Evolutionary conservation across 92 coral and sea anemone genomes (phyloP), one percentile per base, ranked within the genome.

Genomic region (Siderastrea siderea): DNA sequence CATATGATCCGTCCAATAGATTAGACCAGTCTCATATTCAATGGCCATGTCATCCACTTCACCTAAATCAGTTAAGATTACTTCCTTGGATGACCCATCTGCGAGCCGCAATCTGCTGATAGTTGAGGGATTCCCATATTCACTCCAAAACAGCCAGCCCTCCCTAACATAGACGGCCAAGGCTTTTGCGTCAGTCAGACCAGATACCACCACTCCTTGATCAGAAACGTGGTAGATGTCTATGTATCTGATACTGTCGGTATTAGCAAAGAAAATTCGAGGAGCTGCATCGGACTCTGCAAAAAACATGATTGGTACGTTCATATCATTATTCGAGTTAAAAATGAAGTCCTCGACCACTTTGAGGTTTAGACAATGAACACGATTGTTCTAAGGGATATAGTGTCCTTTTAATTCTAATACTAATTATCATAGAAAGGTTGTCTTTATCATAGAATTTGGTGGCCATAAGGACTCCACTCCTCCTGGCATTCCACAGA

Each of bases 1-100:
- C 55, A 72, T 47, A 17, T 70, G 73, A 61, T 93, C 95, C 6
- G 96, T 91, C 95, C 95, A 95, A 87, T 95, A 95, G 51, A 95
- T 44, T 53, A 94, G 82, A 15, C 79, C 74, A 8, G 90, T 87
- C 9, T 84, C 92, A 96, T 95, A 94, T 6, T 95, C 98, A 1
- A 95, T 49, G 12, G 98, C 98, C 8, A 95, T 74, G 16, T 93
- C 95, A 43, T 94, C 91, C 49, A 91, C 94, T 11, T 84, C 88
- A 51, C 82, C 82, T 45, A 75, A 16, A 64, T 45, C 81, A 3
- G 5, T 38, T 5, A 75, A 48, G 57, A 83, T 83, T 3, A 57
- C 70, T 17, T 83, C 70, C 48, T 72, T 74, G 50, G 48, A 46
- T 11, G 71, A 65, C 10, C 70, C 79, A 38, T 38, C 44, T 8